Percentiles rank a stretch among this genome's conserved stretches.
Conservation (phyloP, 1,140 invertebrate species). For the Laodelphax striatellus region DNA sequence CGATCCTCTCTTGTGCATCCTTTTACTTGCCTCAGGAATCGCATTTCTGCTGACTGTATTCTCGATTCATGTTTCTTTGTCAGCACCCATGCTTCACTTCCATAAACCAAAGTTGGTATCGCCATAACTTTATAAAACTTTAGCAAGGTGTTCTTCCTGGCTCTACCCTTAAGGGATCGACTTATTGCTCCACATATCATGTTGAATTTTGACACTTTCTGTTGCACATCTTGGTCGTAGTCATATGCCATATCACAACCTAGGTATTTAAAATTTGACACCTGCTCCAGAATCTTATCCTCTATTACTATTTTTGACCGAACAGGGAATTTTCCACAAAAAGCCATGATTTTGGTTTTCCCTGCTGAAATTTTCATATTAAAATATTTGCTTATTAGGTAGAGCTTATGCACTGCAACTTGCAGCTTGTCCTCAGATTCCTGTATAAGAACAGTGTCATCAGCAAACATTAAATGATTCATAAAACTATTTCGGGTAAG, state of each 20-base stretch:
- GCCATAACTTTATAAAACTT: background rate
- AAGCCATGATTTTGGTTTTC: background rate
- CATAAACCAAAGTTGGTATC: background rate
- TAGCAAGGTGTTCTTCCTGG: background rate
- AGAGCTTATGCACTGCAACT: no score
- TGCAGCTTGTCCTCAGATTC: no score
- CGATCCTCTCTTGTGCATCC: background rate
- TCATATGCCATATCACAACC: background rate
- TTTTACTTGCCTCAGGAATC: background rate
- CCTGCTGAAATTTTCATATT: background rate
- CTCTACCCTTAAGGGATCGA: background rate
- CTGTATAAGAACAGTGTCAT: no score
- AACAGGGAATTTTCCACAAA: background rate
- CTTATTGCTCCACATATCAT: background rate
- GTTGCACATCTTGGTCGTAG: background rate
- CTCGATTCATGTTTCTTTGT: background rate
- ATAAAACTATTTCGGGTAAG: no score
- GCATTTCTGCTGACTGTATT: background rate
- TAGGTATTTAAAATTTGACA: background rate
- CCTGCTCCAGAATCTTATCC: background rate
- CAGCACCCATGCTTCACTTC: background rate
- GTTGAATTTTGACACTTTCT: background rate
- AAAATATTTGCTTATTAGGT: no score
- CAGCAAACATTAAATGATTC: no score
- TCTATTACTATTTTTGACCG: background rate